These are phyloP conservation scores for Scartelaos histophorus DNA, from an alignment of 2,113 vertebrate species.

Conservation along the genomic window DNA sequence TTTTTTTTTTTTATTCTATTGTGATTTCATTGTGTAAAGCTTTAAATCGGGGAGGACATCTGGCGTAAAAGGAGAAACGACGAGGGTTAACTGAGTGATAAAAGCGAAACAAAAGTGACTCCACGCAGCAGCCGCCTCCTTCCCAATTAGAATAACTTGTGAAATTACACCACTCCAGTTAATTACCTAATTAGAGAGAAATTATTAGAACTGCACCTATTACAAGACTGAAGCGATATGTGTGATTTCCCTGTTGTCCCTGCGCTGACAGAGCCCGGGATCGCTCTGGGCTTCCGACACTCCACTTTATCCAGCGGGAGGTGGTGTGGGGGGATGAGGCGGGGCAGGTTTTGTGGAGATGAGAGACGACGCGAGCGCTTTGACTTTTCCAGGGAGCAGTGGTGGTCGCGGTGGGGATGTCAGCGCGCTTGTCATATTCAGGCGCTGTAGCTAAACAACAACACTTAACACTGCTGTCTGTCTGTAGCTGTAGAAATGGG, in stretches of 20 bases:
- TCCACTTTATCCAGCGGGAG: constrained; percentile 13
- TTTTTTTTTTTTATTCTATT: no score
- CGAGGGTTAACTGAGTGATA: neutral
- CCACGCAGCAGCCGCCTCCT: neutral
- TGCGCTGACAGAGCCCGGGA: neutral
- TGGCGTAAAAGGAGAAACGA: neutral
- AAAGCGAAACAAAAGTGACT: neutral
- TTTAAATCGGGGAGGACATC: no score
- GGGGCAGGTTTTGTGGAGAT: constrained; percentile 18
- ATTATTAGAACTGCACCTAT: neutral
- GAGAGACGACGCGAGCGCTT: constrained; percentile 27
- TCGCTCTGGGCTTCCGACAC: constrained; percentile 51
- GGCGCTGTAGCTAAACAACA: constrained; percentile 35
- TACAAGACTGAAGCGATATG: neutral
- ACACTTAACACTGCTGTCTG: constrained; percentile 50
- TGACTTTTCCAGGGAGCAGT: constrained; percentile 40
- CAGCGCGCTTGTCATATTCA: constrained; percentile 33
- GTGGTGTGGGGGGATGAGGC: neutral
- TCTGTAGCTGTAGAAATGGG: constrained; percentile 47
- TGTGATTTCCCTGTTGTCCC: neutral
- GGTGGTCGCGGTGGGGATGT: constrained; percentile 30
- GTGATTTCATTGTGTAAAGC: no score
- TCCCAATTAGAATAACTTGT: neutral
- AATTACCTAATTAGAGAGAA: neutral
- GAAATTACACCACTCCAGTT: neutral